phyloP scores from a whole-genome alignment of 2,888 invertebrate genomes.

The Watsonalla binaria region DNA sequence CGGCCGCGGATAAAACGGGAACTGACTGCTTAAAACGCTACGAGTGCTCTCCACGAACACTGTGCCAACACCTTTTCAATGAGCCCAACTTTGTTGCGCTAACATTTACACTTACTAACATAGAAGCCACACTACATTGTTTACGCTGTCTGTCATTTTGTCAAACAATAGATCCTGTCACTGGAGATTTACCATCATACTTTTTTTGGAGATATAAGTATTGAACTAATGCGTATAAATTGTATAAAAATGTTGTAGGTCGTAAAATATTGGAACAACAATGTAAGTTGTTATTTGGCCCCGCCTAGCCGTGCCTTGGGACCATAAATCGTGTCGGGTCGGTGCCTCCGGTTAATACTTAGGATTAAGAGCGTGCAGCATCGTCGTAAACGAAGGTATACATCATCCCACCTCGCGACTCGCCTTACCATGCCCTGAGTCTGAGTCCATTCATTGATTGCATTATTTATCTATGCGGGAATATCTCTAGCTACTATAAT shows the following conservation, averaged over 20 bases:
- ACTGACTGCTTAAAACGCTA: slow-evolving; percentile 55
- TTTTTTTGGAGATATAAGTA: background rate
- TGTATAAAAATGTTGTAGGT: slow-evolving; percentile 30
- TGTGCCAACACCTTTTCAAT: slow-evolving; percentile 36
- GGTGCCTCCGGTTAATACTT: slow-evolving; percentile 53
- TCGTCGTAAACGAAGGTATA: slow-evolving; percentile 48
- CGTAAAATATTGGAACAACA: slow-evolving; percentile 42
- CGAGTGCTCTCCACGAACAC: slow-evolving; percentile 44
- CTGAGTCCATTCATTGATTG: slow-evolving; percentile 24
- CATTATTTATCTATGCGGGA: slow-evolving; percentile 21
- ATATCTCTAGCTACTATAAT: slow-evolving; percentile 16
- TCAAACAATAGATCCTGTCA: background rate
- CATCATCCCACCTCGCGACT: slow-evolving; percentile 40
- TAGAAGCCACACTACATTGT: background rate
- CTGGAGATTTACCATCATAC: background rate
- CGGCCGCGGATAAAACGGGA: slow-evolving; percentile 46
- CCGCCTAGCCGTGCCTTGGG: slow-evolving; percentile 40
- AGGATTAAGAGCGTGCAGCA: slow-evolving; percentile 56
- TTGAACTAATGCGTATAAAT: slow-evolving; percentile 13
- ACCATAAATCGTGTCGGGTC: slow-evolving; percentile 56
- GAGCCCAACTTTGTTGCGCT: background rate
- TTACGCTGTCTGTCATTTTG: background rate
- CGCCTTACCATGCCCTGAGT: slow-evolving; percentile 17
- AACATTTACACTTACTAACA: background rate
- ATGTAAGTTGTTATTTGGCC: slow-evolving; percentile 44